phyloP scores from a whole-genome alignment of 2,888 invertebrate species.

The Acanthosepion esculentum region DNA sequence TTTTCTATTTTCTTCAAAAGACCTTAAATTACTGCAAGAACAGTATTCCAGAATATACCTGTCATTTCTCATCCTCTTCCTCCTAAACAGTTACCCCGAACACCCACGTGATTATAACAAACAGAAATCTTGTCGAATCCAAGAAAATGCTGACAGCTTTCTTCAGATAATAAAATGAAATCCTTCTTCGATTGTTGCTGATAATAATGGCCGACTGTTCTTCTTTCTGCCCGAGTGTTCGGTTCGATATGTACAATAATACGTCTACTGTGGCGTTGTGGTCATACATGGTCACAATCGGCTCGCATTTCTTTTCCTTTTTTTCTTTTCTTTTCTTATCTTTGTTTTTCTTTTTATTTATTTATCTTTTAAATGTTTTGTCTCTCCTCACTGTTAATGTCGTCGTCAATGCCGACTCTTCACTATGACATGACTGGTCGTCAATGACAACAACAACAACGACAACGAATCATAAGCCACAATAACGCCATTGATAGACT shows the following conservation, averaged over 20 bases:
- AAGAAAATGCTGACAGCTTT: constrained; percentile 22
- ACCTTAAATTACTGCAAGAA: background rate
- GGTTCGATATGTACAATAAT: background rate
- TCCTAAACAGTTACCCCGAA: background rate
- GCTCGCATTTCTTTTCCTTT: background rate
- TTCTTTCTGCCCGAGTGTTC: background rate
- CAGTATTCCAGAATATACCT: background rate
- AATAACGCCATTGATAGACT: background rate
- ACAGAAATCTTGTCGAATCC: background rate
- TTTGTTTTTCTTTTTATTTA: background rate
- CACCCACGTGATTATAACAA: constrained; percentile 1
- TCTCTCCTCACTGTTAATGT: background rate
- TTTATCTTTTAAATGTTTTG: background rate
- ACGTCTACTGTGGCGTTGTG: background rate
- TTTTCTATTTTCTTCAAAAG: background rate
- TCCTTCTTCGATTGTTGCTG: constrained; percentile 8
- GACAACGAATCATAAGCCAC: constrained; percentile 4
- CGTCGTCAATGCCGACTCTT: background rate
- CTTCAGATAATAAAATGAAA: background rate
- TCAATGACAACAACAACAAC: background rate
- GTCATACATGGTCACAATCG: background rate
- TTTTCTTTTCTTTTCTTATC: background rate
- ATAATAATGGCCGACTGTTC: background rate
- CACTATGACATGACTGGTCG: background rate
- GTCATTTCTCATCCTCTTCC: background rate